Evolutionary conservation across 2,797 vertebrate species (phyloP), one percentile per base, ranked within the genome.

Genomic region (Orientallactaga sibirica): DNA sequence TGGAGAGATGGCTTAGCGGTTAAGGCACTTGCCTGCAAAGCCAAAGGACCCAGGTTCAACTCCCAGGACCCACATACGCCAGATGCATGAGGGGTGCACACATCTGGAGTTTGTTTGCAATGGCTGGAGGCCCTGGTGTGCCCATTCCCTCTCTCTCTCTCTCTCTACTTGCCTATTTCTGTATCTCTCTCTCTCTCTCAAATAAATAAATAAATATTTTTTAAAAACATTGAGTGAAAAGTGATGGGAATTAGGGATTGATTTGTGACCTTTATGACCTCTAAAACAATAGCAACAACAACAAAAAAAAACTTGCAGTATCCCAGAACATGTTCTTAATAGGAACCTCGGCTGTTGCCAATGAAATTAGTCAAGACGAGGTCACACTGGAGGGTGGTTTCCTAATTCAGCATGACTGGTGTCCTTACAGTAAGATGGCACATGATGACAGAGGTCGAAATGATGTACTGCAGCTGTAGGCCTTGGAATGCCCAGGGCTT

Each of bases 361-460:
- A 83, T 78, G 8, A 88, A 67, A 78, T 78, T 79, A 81, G 41
- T 92, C 62, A 90, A 66, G 67, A 82, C 68, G 71, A 83, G 9
- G 58, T 92, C 25, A 78, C 55, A 70, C 77, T 86, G 80, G 70
- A 75, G n/a, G 61, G 58, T 58, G 61, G 86, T 11, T 48, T 67
- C 48, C 84, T 86, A 83, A 81, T 90, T 29, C 55, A 24, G 9
- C 18, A 64, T 7, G 73, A 64, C 62, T 58, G 27, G n/a, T 74
- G 3, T 37, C 29, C 62, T 77, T 88, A 12, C 37, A 80, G 79
- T 82, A 83, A 84, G 52, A 86, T 25, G 61, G n/a, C 86, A 85
- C 11, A n/a, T 25, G 74, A 92, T 78, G 78, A 62, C 1, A 0
- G 61, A 90, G 3, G 77, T 7, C 15, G 27, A 52, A 67, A 0